Evolutionary conservation across 2,113 vertebrate species (phyloP), one percentile per base, ranked within the genome.

Genomic region (Aramus guarauna): DNA sequence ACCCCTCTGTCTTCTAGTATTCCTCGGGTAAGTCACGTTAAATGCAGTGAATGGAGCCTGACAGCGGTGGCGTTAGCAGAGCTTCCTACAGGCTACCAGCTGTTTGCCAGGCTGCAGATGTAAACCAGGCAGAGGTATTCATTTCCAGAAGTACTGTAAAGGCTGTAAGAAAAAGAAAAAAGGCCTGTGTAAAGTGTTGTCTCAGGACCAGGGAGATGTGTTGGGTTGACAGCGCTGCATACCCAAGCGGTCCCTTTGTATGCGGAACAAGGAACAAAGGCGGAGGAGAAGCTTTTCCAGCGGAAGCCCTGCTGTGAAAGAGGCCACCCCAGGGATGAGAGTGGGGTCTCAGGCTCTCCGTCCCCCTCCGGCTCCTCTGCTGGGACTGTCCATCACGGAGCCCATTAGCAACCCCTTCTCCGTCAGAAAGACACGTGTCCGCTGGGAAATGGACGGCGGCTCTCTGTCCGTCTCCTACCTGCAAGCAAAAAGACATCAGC

Each of bases 391-490:
- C 79, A 9, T 22, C 69, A 19, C 1, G 1, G 55, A 56, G 32
- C 21, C 6, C 34, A 24, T 23, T 6, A 23, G 18, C 50, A 39
- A 55, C 45, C 9, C 53, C 27, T 56, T 64, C 37, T 45, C 45
- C 29, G 6, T 11, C 67, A 21, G 15, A 12, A 45, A 47, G n/a
- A 23, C 26, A 2, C 3, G 0, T 16, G 34, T n/a, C 48, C 23
- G 0, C n/a, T 24, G 60, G 43, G 67, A 22, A 64, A 68, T 1
- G 36, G 56, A 17, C 8, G 6, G 2, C 79, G 37, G 47, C 11
- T 6, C 4, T 6, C 52, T n/a, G 30, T 48, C 68, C 36, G 0
- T 6, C 5, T 27, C 48, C 43, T 32, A 8, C 29, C 0, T 0
- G 6, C 67, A 32, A 29, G 24, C 67, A 20, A 52, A 26, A 4